Percentiles rank a stretch among this genome's conserved stretches.
phyloP scores from a whole-genome alignment of 2,888 invertebrate genomes.

The Automeris io region DNA sequence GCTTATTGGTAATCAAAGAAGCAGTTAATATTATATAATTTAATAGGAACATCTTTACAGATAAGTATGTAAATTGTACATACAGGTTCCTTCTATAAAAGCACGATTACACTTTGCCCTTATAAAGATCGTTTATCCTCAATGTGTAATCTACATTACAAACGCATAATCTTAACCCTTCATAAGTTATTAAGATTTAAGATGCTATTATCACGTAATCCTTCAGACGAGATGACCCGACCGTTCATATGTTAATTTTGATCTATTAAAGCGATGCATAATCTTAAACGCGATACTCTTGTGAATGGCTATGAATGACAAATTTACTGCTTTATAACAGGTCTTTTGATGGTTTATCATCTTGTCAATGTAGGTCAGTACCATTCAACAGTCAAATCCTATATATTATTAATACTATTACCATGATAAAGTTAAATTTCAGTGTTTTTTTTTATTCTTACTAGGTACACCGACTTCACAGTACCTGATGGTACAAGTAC shows the following conservation, averaged over 20 bases:
- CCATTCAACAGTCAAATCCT: too few relatives aligned
- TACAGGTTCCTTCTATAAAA: slow-evolving; percentile 32
- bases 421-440: too few relatives aligned
- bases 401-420: too few relatives aligned
- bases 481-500: too few relatives aligned
- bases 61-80: too few relatives aligned
- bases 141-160: slow-evolving; percentile 55
- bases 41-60: too few relatives aligned
- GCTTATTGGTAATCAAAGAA: too few relatives aligned
- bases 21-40: too few relatives aligned
- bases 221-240: slow-evolving; percentile 51
- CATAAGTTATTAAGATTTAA: slow-evolving; percentile 59
- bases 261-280: slow-evolving; percentile 55
- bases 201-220: slow-evolving; percentile 64
- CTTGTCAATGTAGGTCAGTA: not conserved
- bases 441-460: too few relatives aligned
- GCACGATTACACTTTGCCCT: slow-evolving; percentile 39
- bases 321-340: slow-evolving; percentile 26
- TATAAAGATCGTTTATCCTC: slow-evolving; percentile 38
- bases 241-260: slow-evolving; percentile 64
- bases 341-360: not conserved
- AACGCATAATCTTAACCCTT: slow-evolving; percentile 55
- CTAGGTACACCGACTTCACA: too few relatives aligned
- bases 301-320: slow-evolving; percentile 42
- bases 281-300: slow-evolving; percentile 41